A percentile compares a stretch with the other conserved stretches of the same genome.
Conservation (phyloP, 2,888 invertebrate species). For the Luffia ferchaultella region DNA sequence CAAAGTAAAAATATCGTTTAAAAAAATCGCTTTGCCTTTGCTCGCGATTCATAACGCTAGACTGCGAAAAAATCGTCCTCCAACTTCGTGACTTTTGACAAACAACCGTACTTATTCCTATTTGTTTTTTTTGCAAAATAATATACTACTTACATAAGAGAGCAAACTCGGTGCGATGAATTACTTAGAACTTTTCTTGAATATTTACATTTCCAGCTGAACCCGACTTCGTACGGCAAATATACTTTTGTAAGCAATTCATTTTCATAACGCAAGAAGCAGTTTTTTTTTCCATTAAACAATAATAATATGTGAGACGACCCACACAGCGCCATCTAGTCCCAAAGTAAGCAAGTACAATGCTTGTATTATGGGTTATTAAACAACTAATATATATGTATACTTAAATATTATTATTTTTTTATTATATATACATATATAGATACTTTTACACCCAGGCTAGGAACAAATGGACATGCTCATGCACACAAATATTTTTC, state of each 20-base stretch:
- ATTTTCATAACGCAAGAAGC: too few relatives aligned
- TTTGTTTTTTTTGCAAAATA: not conserved
- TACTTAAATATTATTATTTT: not conserved
- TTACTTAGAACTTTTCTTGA: not conserved
- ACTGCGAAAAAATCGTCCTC: not conserved
- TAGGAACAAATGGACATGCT: too few relatives aligned
- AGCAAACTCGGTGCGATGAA: not conserved
- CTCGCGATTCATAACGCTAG: too few relatives aligned
- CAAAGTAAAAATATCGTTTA: too few relatives aligned
- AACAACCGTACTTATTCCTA: not conserved
- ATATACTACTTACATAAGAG: not conserved
- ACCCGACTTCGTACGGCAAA: not conserved
- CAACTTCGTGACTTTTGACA: not conserved
- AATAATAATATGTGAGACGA: not conserved
- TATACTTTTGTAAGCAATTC: not conserved
- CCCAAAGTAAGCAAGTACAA: not conserved
- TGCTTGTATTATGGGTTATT: not conserved
- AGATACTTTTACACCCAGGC: too few relatives aligned
- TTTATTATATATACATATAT: too few relatives aligned
- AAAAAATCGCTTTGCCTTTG: too few relatives aligned
- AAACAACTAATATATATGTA: not conserved
- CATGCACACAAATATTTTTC: too few relatives aligned
- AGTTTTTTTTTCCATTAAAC: not conserved
- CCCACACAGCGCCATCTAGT: not conserved
- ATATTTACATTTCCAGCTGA: not conserved